These are phyloP conservation scores for Eupithecia dodoneata DNA, from an alignment of 2,888 invertebrate species.

Conservation along the genomic window DNA sequence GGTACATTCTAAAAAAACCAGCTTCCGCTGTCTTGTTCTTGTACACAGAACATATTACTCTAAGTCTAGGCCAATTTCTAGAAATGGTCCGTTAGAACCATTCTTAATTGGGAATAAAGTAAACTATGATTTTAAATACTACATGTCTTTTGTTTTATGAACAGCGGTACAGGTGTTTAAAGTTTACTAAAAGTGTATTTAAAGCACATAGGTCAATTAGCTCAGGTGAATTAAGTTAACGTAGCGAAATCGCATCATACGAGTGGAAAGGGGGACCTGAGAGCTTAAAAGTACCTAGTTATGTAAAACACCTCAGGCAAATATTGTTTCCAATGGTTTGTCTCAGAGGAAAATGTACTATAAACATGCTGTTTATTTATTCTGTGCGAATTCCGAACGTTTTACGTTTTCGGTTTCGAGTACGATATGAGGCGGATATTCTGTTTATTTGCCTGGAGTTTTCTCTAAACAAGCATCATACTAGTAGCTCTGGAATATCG, in stretches of 20 bases:
- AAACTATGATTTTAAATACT: too few species aligned
- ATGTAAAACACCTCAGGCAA: neutral
- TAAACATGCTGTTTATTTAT: slow-evolving; percentile 11
- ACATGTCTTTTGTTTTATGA: too few species aligned
- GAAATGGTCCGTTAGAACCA: too few species aligned
- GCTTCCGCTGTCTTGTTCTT: neutral
- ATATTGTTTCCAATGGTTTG: neutral
- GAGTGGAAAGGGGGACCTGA: neutral
- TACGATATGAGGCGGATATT: slow-evolving; percentile 8
- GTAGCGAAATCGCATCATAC: neutral
- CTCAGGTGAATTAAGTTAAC: too few species aligned
- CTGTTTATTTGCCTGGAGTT: slow-evolving; percentile 2
- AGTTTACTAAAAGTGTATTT: too few species aligned
- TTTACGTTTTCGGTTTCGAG: slow-evolving; percentile 18
- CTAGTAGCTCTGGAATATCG: slow-evolving; percentile 1
- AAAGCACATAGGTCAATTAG: too few species aligned
- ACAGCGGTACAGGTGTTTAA: too few species aligned
- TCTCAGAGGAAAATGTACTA: neutral
- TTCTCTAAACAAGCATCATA: neutral
- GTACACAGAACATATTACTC: too few species aligned
- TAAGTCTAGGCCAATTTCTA: too few species aligned
- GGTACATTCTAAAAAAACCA: neutral
- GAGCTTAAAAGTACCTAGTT: neutral
- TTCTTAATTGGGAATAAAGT: too few species aligned
- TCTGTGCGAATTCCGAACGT: slow-evolving; percentile 23